A percentile compares a stretch with the other conserved stretches of the same genome.
Conservation (phyloP, 2,888 invertebrate genomes). For the Phania funesta region DNA sequence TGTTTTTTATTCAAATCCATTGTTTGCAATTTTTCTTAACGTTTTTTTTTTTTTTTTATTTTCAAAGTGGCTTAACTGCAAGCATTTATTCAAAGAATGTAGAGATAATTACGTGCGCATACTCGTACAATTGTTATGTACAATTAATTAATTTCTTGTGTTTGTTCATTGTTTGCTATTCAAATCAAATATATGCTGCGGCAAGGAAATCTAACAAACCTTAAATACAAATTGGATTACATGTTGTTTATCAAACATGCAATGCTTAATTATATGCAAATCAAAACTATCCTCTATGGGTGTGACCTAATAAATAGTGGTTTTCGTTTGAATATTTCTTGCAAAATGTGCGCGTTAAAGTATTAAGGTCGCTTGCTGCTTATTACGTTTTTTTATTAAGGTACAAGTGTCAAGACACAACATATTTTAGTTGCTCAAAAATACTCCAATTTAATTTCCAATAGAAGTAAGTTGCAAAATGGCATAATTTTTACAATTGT, state of each 20-base stretch:
- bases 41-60: background rate
- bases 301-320: conserved; percentile 38
- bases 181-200: background rate
- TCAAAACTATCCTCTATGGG: conserved; percentile 45
- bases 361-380: background rate
- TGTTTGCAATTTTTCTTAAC: too few species aligned
- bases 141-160: conserved; percentile 50
- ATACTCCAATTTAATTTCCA: too few species aligned
- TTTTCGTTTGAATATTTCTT: background rate
- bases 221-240: conserved; percentile 36
- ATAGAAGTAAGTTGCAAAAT: too few species aligned
- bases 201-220: background rate
- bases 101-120: conserved; percentile 42
- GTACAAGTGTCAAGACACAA: too few species aligned
- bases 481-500: too few species aligned
- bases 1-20: background rate
- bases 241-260: conserved; percentile 51
- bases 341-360: background rate
- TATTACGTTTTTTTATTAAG: too few species aligned
- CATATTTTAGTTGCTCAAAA: too few species aligned
- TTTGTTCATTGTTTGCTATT: conserved; percentile 1
- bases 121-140: conserved; percentile 32
- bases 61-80: background rate
- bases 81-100: background rate
- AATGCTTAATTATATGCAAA: conserved; percentile 58